phyloP scores from a whole-genome alignment of 1,140 invertebrate genomes.

The Ctenoplectra terminalis region DNA sequence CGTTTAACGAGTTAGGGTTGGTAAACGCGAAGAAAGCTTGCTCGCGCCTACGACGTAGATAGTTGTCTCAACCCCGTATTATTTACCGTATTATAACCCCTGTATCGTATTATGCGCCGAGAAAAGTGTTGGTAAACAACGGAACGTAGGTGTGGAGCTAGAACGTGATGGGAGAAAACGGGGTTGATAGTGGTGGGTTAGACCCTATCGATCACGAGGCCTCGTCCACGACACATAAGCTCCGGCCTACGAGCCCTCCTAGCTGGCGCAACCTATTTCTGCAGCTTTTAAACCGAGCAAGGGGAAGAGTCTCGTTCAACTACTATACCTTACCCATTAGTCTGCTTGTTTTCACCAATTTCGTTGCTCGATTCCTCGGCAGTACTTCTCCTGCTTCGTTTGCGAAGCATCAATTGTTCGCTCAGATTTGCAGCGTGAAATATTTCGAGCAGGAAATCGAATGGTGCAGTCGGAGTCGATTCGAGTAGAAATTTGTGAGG shows the following conservation, averaged over 20 bases:
- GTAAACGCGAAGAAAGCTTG: slow-evolving; percentile 56
- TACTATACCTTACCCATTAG: background rate
- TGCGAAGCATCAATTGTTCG: background rate
- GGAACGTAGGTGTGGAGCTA: slow-evolving; percentile 14
- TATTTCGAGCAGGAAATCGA: background rate
- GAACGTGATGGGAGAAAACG: slow-evolving; percentile 36
- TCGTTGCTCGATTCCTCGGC: background rate
- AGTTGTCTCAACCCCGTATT: slow-evolving; percentile 41
- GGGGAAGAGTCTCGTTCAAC: slow-evolving; percentile 28
- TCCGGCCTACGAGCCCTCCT: slow-evolving; percentile 42
- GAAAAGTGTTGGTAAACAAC: slow-evolving; percentile 55
- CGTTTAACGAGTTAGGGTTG: slow-evolving; percentile 37
- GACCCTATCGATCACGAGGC: slow-evolving; percentile 68
- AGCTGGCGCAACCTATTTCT: slow-evolving; percentile 63
- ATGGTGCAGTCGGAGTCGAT: background rate
- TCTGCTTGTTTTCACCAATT: slow-evolving; percentile 26
- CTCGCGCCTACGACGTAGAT: slow-evolving; percentile 3
- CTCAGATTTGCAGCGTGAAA: background rate
- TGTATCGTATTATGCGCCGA: slow-evolving; percentile 53
- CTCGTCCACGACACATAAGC: slow-evolving; percentile 64
- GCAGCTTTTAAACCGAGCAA: slow-evolving; percentile 58
- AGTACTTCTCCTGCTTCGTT: too few species aligned
- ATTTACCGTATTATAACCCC: too few species aligned
- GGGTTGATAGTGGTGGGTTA: slow-evolving; percentile 56
- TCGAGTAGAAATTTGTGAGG: background rate